Evolutionary conservation across 2,113 vertebrate species (phyloP), one percentile per base, ranked within the genome.

Genomic region (Bujurquina vittata): DNA sequence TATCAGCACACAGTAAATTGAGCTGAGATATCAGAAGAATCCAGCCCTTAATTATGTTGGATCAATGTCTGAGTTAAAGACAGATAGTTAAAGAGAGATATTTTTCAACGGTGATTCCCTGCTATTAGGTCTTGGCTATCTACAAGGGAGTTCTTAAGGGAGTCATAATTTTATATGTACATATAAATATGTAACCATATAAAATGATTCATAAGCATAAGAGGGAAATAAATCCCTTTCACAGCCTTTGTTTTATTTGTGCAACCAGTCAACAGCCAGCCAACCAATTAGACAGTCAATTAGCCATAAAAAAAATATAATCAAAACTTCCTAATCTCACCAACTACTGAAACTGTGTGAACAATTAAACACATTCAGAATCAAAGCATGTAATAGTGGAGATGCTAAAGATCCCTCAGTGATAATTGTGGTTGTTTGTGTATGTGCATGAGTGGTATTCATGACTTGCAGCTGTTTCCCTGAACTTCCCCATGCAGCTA

Each of bases 381-480:
- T 75, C 26, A 7, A 43, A 87, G 5, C 49, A 23, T 72, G 59
- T 82, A 31, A 31, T 54, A 81, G 14, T n/a, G n/a, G 40, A 54
- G 40, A 77, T 33, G 37, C 20, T 75, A 18, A 77, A 72, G 56
- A 49, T 57, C 60, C 33, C 15, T 49, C 4, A 60, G 75, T 72
- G 29, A 59, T 84, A 79, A 84, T 79, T 67, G 58, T 73, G 81
- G 31, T 43, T 43, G 75, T 87, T 77, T 83, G 46, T 72, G 46
- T 82, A 55, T 84, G 80, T 84, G 61, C 61, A 12, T 7, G 73
- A 81, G 81, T 55, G 58, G 62, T 88, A 18, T 90, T 88, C 78
- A 83, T 81, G 90, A 91, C 90, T 87, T 87, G 84, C 92, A 89
- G 89, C 92, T 93, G 89, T 91, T 92, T 87, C 82, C 58, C 62